Percentiles rank a stretch among this genome's conserved stretches.
Conservation (phyloP, 2,797 vertebrate genomes). For the Poecile montanus region DNA sequence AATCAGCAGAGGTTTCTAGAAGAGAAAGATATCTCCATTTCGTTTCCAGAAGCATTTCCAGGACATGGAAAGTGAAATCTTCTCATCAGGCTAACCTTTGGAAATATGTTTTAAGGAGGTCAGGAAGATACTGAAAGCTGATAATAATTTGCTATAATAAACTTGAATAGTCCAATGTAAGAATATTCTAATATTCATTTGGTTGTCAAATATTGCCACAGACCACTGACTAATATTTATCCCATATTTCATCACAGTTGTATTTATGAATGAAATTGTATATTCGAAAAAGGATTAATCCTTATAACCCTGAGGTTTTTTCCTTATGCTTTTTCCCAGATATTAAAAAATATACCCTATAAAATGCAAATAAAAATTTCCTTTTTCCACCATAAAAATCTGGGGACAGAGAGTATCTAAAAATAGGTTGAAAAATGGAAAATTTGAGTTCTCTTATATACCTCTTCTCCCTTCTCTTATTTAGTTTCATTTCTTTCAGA, state of each 20-base stretch:
- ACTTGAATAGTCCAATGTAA: neutral
- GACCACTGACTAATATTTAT: neutral
- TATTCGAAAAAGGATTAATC: neutral
- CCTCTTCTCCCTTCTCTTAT: neutral
- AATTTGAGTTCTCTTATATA: neutral
- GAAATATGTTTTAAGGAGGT: neutral
- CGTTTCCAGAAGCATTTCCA: neutral
- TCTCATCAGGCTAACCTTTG: neutral
- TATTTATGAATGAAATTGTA: neutral
- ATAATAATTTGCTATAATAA: neutral
- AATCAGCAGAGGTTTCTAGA: neutral
- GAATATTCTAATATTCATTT: neutral
- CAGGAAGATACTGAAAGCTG: neutral
- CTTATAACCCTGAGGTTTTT: neutral
- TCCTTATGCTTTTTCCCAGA: neutral
- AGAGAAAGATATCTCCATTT: neutral
- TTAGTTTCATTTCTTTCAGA: neutral
- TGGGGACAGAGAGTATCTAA: neutral
- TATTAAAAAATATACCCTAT: neutral
- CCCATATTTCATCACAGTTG: neutral
- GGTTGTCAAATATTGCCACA: neutral
- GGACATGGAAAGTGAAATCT: neutral
- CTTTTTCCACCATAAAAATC: neutral
- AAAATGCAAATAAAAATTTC: neutral
- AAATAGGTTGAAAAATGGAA: neutral